Conservation (phyloP, 2,113 vertebrate species). For the Lampris incognitus region DNA sequence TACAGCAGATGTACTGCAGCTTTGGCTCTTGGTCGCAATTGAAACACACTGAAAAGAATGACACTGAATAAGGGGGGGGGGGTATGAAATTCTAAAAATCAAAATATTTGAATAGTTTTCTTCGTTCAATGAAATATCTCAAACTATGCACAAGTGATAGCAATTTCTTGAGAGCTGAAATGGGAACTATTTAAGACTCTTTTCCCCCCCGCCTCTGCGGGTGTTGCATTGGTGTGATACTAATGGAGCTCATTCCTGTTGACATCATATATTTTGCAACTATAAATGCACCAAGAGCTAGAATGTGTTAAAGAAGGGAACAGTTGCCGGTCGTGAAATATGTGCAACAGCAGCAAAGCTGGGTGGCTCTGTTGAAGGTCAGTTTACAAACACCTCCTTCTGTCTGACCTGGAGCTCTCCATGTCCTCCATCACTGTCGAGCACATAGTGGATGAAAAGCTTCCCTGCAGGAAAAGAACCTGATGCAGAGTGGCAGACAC, state of each 20-base stretch:
- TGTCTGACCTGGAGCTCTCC: slow-evolving; percentile 3
- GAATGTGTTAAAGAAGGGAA: background rate
- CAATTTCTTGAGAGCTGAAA: background rate
- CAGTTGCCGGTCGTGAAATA: slow-evolving; percentile 6
- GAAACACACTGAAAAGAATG: background rate
- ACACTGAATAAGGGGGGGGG: background rate
- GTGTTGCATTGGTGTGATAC: too few species aligned
- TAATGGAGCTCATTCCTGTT: background rate
- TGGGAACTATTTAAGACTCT: background rate
- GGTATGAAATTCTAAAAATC: too few species aligned
- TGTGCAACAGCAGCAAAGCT: background rate
- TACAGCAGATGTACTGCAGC: background rate
- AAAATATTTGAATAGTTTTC: too few species aligned
- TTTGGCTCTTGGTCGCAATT: background rate
- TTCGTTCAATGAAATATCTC: too few species aligned
- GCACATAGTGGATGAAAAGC: slow-evolving; percentile 18
- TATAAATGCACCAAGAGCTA: background rate
- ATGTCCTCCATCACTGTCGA: slow-evolving; percentile 23
- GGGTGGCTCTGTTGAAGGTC: slow-evolving; percentile 23
- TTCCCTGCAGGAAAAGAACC: background rate
- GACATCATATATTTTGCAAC: background rate
- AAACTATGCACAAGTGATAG: too few species aligned
- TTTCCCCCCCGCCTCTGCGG: background rate
- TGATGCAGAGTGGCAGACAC: background rate
- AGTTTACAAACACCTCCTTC: background rate